Conservation (phyloP, 2,888 invertebrate genomes). For the Cosmopolites sordidus region DNA sequence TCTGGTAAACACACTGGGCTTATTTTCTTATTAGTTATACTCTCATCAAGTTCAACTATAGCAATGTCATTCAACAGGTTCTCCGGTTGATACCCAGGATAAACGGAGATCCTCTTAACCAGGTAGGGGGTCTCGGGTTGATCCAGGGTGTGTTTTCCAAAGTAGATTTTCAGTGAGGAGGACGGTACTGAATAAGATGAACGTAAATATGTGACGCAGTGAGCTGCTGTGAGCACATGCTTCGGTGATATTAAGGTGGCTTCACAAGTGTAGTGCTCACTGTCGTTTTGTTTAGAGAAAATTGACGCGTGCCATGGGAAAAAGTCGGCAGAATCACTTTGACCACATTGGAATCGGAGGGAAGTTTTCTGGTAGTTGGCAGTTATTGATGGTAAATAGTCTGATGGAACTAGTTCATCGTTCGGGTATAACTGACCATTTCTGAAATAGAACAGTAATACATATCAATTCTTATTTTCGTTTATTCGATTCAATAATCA, state of each 20-base stretch:
- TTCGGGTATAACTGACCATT: conserved; percentile 24
- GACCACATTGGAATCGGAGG: not conserved
- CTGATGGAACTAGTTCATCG: conserved; percentile 9
- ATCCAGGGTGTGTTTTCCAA: conserved; percentile 20
- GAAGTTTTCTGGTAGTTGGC: not conserved
- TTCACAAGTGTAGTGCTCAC: conserved; percentile 27
- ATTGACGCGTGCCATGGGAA: conserved; percentile 30
- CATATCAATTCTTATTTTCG: no score
- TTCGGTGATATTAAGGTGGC: conserved; percentile 30
- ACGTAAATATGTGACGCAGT: conserved; percentile 30
- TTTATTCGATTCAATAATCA: no score
- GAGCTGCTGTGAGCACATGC: conserved; percentile 33
- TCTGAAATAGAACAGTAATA: no score
- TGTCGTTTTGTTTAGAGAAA: conserved; percentile 18
- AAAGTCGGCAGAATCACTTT: conserved; percentile 7
- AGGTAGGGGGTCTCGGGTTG: conserved; percentile 1
- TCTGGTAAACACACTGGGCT: conserved; percentile 53
- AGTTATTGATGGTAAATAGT: not conserved
- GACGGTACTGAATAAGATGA: not conserved
- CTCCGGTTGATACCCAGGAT: conserved; percentile 53
- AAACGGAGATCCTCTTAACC: conserved; percentile 50
- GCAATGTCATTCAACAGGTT: conserved; percentile 53
- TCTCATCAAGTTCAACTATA: conserved; percentile 49
- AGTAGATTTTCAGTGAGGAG: conserved; percentile 9
- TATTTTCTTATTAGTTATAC: conserved; percentile 46